Evolutionary conservation across 2,888 invertebrate genomes (phyloP).

Genomic region (Leucoma salicis): DNA sequence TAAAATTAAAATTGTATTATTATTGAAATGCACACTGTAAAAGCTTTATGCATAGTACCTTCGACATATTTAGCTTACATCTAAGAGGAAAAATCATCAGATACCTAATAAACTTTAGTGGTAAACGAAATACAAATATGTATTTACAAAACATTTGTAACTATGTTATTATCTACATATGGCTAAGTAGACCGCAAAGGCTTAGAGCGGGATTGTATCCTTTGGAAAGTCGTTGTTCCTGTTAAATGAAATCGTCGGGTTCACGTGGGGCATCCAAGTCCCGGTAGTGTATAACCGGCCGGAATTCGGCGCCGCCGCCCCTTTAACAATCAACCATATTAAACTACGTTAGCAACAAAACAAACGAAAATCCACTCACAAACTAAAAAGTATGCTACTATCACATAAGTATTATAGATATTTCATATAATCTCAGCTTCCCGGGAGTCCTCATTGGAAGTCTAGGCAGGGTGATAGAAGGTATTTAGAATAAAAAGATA

Average conservation of each 20-base stretch:
- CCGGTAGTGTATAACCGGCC: slow-evolving; percentile 95
- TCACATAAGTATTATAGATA: slow-evolving; percentile 14
- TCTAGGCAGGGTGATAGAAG: slow-evolving; percentile 17
- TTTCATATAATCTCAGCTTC: slow-evolving; percentile 62
- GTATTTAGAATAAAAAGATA: slow-evolving; percentile 37
- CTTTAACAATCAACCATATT: slow-evolving; percentile 83
- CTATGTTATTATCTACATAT: slow-evolving; percentile 14
- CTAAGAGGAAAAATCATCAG: slow-evolving; percentile 14
- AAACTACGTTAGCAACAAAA: slow-evolving; percentile 38
- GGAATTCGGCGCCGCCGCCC: slow-evolving; percentile 89
- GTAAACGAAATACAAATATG: slow-evolving; percentile 1
- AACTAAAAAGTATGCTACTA: slow-evolving; percentile 26
- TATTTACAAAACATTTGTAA: not conserved
- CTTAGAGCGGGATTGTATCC: slow-evolving; percentile 33
- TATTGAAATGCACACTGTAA: slow-evolving; percentile 26
- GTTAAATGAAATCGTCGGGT: slow-evolving; percentile 92
- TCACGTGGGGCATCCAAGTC: slow-evolving; percentile 96
- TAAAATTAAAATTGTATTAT: slow-evolving; percentile 32
- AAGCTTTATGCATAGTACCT: slow-evolving; percentile 9
- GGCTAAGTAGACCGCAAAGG: slow-evolving; percentile 12
- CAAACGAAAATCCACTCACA: slow-evolving; percentile 37
- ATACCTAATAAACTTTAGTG: slow-evolving; percentile 9
- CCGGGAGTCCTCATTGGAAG: slow-evolving; percentile 38
- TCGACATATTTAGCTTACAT: slow-evolving; percentile 15
- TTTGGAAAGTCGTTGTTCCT: slow-evolving; percentile 42